These are phyloP conservation scores for Lissonota sp. DNA, from an alignment of 2,888 invertebrate species.

Conservation along the genomic window DNA sequence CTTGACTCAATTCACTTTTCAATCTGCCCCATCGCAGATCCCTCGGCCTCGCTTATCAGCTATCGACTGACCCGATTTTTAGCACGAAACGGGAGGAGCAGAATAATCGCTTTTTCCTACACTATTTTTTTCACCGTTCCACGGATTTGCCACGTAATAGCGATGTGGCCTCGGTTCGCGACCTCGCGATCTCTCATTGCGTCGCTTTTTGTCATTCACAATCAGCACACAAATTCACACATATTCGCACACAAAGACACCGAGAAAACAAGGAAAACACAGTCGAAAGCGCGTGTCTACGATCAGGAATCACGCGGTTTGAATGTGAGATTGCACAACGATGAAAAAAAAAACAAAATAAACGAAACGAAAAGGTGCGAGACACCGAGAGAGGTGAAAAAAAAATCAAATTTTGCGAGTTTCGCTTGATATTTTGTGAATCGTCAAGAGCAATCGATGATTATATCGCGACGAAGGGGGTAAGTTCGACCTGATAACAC, in stretches of 20 bases:
- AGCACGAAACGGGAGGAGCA: constrained; percentile 45
- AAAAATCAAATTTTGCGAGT: not conserved
- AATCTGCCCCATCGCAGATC: not conserved
- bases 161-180: constrained; percentile 41
- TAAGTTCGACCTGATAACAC: not conserved
- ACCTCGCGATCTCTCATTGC: constrained; percentile 35
- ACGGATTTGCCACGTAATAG: constrained; percentile 43
- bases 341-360: not conserved
- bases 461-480: not conserved
- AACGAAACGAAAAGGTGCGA: not conserved
- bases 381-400: too few relatives aligned
- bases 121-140: constrained; percentile 23
- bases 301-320: constrained; percentile 46
- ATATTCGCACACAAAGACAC: not conserved
- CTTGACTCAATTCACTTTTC: constrained; percentile 3
- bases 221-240: constrained; percentile 6
- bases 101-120: constrained; percentile 24
- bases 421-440: not conserved
- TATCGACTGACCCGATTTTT: constrained; percentile 65
- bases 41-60: not conserved
- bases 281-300: constrained; percentile 3
- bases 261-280: not conserved
- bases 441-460: not conserved
- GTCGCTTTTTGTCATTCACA: constrained; percentile 18
- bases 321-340: constrained; percentile 25